Evolutionary conservation across 2,113 vertebrate genomes (phyloP).

Genomic region (Zosterops pallidus): DNA sequence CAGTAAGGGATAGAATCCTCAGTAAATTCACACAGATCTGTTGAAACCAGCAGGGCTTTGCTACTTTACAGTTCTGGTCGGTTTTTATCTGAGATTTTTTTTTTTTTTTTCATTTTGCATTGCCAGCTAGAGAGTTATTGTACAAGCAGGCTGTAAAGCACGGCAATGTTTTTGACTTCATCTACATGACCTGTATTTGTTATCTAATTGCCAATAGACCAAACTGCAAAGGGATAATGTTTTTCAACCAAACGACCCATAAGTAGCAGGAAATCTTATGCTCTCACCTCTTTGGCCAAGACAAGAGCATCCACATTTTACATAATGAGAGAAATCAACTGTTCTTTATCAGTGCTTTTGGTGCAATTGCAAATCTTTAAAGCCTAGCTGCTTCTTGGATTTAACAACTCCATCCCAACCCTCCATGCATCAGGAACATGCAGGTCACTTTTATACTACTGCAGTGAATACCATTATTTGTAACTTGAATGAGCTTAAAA

Average conservation of each 20-base stretch:
- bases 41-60: background rate
- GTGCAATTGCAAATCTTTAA: conserved; percentile 63
- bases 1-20: background rate
- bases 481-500: background rate
- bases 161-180: conserved; percentile 47
- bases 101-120: background rate
- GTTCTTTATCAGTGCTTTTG: conserved; percentile 61
- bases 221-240: conserved; percentile 50
- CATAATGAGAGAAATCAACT: conserved; percentile 64
- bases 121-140: conserved; percentile 43
- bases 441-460: background rate
- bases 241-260: conserved; percentile 65
- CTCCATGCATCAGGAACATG: conserved; percentile 33
- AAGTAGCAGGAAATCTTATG: conserved; percentile 62
- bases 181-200: conserved; percentile 65
- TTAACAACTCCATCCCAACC: conserved; percentile 40
- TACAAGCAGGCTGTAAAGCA: conserved; percentile 42
- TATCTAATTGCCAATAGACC: conserved; percentile 71
- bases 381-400: conserved; percentile 34
- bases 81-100: background rate
- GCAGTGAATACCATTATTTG: background rate
- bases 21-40: background rate
- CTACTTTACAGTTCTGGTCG: background rate
- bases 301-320: conserved; percentile 60
- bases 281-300: conserved; percentile 30